phyloP scores from a whole-genome alignment of 2,113 vertebrate genomes.

The Aptenodytes forsteri region DNA sequence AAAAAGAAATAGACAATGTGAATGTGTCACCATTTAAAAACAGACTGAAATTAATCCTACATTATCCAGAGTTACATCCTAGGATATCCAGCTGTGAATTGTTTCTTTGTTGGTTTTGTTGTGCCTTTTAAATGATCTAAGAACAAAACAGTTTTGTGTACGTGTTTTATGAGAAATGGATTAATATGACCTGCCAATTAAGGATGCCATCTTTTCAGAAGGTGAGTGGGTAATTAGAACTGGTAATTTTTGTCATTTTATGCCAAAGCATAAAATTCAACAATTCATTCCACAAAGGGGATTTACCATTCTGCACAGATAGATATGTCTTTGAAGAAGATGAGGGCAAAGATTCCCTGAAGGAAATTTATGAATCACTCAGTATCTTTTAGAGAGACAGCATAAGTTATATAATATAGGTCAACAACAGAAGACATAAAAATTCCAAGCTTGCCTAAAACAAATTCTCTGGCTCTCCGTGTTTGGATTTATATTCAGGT shows the following conservation, averaged over 20 bases:
- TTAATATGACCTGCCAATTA: background rate
- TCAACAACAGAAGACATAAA: background rate
- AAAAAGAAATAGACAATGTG: background rate
- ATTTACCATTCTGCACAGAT: background rate
- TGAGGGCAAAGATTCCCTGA: slow-evolving; percentile 22
- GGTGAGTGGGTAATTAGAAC: background rate
- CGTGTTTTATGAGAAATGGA: background rate
- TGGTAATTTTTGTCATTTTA: background rate
- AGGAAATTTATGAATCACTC: slow-evolving; percentile 17
- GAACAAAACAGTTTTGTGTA: background rate
- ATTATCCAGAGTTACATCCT: background rate
- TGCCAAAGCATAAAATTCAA: background rate
- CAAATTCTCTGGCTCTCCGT: background rate
- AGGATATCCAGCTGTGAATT: background rate
- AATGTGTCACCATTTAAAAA: background rate
- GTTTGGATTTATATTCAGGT: background rate
- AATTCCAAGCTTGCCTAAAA: background rate
- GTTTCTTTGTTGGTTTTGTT: background rate
- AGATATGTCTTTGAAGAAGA: slow-evolving; percentile 25
- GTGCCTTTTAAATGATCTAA: background rate
- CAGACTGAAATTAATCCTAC: background rate
- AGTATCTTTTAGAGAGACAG: background rate
- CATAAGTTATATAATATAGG: background rate
- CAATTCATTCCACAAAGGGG: background rate
- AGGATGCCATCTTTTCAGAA: background rate